Conservation (phyloP, 2,113 vertebrate species). For the Heterotilapia buettikoferi region DNA sequence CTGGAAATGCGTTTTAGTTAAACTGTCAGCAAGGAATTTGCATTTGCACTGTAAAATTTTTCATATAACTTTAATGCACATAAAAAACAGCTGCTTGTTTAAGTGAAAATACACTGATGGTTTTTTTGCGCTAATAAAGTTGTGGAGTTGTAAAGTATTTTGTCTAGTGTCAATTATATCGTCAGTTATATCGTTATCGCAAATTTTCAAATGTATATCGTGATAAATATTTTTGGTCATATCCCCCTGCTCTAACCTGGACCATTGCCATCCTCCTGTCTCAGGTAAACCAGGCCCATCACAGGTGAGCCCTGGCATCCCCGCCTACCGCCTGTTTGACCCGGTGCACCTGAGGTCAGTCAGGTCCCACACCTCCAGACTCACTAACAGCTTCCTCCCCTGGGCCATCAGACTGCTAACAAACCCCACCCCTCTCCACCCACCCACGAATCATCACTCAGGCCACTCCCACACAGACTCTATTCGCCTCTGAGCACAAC, state of each 20-base stretch:
- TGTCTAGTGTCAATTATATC: background rate
- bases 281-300: background rate
- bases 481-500: background rate
- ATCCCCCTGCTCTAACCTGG: fast-evolving
- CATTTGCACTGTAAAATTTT: too few species aligned
- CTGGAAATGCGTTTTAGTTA: too few species aligned
- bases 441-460: background rate
- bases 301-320: background rate
- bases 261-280: fast-evolving
- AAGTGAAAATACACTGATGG: fast-evolving
- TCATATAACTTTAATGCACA: too few species aligned
- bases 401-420: background rate
- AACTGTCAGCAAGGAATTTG: too few species aligned
- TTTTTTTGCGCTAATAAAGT: too few species aligned
- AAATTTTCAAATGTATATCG: background rate
- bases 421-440: background rate
- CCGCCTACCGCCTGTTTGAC: background rate
- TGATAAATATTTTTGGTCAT: background rate
- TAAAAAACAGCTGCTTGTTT: too few species aligned
- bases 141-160: background rate
- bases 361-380: background rate
- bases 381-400: background rate
- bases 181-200: fast-evolving
- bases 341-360: background rate
- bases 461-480: background rate